phyloP scores from a whole-genome alignment of 2,797 vertebrate species.

The Fundulus diaphanus region DNA sequence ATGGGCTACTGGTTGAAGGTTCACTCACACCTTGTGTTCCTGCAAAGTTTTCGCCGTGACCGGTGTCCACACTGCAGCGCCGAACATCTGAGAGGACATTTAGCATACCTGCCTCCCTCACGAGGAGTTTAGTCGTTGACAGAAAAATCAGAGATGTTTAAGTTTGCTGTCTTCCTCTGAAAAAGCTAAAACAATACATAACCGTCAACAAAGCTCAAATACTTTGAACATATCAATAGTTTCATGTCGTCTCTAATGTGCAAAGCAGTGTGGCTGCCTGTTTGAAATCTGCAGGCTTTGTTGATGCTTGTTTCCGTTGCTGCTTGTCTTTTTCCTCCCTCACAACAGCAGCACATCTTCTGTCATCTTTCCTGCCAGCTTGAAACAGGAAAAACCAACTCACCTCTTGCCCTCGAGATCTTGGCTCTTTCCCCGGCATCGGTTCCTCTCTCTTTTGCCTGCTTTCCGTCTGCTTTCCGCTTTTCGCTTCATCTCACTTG shows the following conservation, averaged over 20 bases:
- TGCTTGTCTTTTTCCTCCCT: neutral
- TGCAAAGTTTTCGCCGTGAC: slow-evolving; percentile 5
- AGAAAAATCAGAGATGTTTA: neutral
- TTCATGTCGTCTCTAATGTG: neutral
- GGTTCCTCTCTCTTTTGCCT: slow-evolving; percentile 1
- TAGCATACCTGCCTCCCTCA: neutral
- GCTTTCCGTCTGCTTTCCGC: neutral
- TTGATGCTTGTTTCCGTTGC: slow-evolving; percentile 23
- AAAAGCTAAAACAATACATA: neutral
- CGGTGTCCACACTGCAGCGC: slow-evolving; percentile 29
- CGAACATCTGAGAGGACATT: neutral
- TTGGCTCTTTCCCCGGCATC: slow-evolving; percentile 15
- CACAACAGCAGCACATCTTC: slow-evolving; percentile 14
- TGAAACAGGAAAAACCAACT: slow-evolving; percentile 17
- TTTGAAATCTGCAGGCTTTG: slow-evolving; percentile 37
- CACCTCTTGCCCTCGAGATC: slow-evolving; percentile 41
- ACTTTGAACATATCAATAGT: neutral
- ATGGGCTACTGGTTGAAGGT: slow-evolving; percentile 53
- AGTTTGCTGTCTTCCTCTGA: no score
- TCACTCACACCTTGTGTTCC: neutral
- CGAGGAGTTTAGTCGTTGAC: neutral
- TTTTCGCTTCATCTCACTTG: slow-evolving; percentile 15
- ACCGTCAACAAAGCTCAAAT: no score
- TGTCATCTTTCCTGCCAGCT: slow-evolving; percentile 12
- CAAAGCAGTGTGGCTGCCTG: slow-evolving; percentile 39